Base-by-base conservation (phyloP, 2,888 invertebrate species). In the Rotaria sp. region DNA sequence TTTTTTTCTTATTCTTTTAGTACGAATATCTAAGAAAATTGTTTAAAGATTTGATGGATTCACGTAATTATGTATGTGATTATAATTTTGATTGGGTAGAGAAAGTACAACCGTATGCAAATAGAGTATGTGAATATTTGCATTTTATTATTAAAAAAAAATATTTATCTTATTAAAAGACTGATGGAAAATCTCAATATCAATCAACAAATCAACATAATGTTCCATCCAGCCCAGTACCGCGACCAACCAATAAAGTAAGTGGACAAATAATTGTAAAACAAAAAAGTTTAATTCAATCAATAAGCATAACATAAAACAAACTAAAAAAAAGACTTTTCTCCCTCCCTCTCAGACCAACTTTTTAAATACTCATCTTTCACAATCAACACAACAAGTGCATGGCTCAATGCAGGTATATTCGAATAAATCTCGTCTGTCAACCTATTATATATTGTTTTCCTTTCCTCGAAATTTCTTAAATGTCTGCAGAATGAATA, bases 41-140 rank as follows among this genome's bases (percentile, higher is more conserved):
- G 80, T 87, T 87, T 45, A 84, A 84, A 80, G 85, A 85, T 52
- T 84, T 87, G 67, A 52, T 87, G 84, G 85, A 85, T 45, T n/a
- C 84, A 38, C 87, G 85, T n/a, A 84, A 84, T 52, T 87, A 84
- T 85, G 84, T 59, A 21, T 85, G 85, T 74, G 87, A 87, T 74
- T 85, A 84, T 84, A 85, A 85, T 41, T 87, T 87, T 80, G 87
- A 87, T 55, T 87, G 87, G 87, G 84, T 87, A 21, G 85, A 84
- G 30, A 87, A 87, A 85, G n/a, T 80, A 45, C 80, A 45, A 80
- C 80, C 80, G 5, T 26, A 45, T 41, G 11, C 80, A 80, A 80
- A 45, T 80, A 41, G 26, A 45, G 80, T 80, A 80, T 15, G 26
- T 3, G 2, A 11, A 41, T 15, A 80, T 45, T 7, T 41, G 2